Evolutionary conservation across 1,140 invertebrate genomes (phyloP).

Genomic region (Oscheius sp.): DNA sequence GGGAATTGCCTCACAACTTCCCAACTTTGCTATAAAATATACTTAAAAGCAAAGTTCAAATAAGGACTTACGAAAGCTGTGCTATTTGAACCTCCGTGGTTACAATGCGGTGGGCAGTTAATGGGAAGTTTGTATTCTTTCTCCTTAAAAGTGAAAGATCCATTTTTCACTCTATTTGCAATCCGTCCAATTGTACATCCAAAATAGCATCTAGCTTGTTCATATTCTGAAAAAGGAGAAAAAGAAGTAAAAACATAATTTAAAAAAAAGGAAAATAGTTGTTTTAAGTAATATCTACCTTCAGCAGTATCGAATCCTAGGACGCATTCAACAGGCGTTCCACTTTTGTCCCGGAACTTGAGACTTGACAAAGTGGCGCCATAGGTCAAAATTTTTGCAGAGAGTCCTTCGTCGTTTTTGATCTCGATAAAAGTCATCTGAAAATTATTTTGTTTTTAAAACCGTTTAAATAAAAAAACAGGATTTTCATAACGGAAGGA

Average conservation of each 20-base stretch:
- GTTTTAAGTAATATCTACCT: not conserved
- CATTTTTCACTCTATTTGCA: conserved; percentile 12
- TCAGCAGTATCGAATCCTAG: conserved; percentile 15
- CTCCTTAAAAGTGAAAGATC: conserved; percentile 10
- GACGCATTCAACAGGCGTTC: conserved; percentile 1
- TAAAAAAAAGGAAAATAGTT: not conserved
- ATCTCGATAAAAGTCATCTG: conserved; percentile 23
- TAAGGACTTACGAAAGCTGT: not conserved
- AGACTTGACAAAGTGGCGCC: conserved; percentile 11
- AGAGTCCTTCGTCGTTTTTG: conserved; percentile 13
- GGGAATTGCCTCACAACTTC: conserved; percentile 21
- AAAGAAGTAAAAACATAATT: too few species aligned
- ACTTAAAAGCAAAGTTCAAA: too few species aligned
- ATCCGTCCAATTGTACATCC: conserved; percentile 19
- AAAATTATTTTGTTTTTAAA: too few species aligned
- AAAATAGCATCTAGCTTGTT: not conserved
- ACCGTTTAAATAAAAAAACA: too few species aligned
- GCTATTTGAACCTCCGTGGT: conserved; percentile 21
- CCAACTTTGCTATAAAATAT: conserved; percentile 9
- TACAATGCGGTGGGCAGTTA: conserved; percentile 15
- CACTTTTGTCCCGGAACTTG: not conserved
- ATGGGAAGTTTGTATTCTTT: conserved; percentile 13
- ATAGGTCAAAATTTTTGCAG: conserved; percentile 1
- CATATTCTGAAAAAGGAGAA: conserved; percentile 1
- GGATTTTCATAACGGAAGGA: too few species aligned